Evolutionary conservation across 37 sponge, comb jelly and placozoan genomes (phyloP).

Genomic region (Halisarca cf. caerulea): DNA sequence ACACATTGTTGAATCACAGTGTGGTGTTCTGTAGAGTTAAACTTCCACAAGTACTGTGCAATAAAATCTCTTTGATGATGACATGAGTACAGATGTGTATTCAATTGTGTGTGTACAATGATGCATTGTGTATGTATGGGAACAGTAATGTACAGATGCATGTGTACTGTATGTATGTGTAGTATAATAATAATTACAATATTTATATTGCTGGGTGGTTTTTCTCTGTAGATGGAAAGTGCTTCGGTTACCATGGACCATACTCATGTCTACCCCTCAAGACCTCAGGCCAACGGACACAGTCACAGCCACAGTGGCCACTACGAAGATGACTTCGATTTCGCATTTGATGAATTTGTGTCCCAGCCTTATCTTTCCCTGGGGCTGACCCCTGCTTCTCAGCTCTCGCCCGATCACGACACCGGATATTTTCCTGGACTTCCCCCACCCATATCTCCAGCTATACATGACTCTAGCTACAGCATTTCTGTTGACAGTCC

Average conservation of each 20-base stretch:
- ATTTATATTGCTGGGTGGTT: too few species aligned
- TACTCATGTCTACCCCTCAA: neutral
- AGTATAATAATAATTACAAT: too few species aligned
- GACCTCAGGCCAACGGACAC: neutral
- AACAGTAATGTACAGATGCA: neutral
- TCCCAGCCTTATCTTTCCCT: conserved; percentile 78
- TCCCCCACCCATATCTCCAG: conserved; percentile 66
- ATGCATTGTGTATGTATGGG: neutral
- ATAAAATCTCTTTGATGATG: too few species aligned
- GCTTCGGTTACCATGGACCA: neutral
- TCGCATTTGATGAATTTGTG: conserved; percentile 47
- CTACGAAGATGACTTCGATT: conserved; percentile 49
- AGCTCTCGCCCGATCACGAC: conserved; percentile 67
- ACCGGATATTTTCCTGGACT: conserved; percentile 72
- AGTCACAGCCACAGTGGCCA: neutral
- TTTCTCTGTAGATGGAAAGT: conserved; percentile 3
- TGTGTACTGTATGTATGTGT: too few species aligned
- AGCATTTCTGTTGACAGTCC: conserved; percentile 33
- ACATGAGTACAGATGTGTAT: neutral
- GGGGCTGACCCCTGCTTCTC: conserved; percentile 83
- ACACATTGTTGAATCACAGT: too few species aligned
- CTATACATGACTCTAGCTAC: neutral
- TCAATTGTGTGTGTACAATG: neutral
- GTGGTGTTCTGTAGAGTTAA: too few species aligned
- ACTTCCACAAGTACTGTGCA: too few species aligned